These are phyloP conservation scores for Forficula auricularia DNA, from an alignment of 1,140 invertebrate genomes.

Conservation along the genomic window DNA sequence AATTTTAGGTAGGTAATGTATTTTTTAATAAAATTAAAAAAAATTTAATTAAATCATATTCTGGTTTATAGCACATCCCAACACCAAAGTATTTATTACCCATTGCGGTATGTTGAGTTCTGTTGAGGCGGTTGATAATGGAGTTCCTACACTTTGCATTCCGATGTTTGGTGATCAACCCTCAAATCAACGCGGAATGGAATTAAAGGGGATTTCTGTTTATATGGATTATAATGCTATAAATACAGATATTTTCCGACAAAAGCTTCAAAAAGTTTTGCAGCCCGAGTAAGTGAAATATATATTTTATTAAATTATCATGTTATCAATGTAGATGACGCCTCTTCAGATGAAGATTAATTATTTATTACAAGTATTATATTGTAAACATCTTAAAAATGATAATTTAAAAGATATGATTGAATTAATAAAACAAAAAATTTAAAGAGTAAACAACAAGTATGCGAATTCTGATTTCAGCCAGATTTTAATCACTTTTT, in stretches of 20 bases:
- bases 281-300: slow-evolving; percentile 1
- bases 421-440: no score
- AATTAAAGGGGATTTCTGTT: slow-evolving; percentile 14
- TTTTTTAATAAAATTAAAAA: background rate
- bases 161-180: slow-evolving; percentile 31
- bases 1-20: slow-evolving; percentile 22
- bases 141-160: slow-evolving; percentile 28
- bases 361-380: no score
- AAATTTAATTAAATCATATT: no score
- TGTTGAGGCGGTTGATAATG: slow-evolving; percentile 27
- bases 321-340: slow-evolving; percentile 18
- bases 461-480: no score
- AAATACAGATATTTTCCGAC: slow-evolving; percentile 19
- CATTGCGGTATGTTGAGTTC: slow-evolving; percentile 31
- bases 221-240: slow-evolving; percentile 14
- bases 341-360: background rate
- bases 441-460: no score
- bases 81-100: slow-evolving; percentile 28
- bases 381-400: no score
- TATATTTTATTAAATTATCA: slow-evolving; percentile 11
- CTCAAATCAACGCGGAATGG: slow-evolving; percentile 20
- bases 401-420: no score
- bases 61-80: slow-evolving; percentile 22
- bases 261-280: slow-evolving; percentile 20
- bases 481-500: no score